Percentiles rank a stretch among this genome's conserved stretches.
phyloP scores from a whole-genome alignment of 2,797 vertebrate genomes.

The Falco cherrug region DNA sequence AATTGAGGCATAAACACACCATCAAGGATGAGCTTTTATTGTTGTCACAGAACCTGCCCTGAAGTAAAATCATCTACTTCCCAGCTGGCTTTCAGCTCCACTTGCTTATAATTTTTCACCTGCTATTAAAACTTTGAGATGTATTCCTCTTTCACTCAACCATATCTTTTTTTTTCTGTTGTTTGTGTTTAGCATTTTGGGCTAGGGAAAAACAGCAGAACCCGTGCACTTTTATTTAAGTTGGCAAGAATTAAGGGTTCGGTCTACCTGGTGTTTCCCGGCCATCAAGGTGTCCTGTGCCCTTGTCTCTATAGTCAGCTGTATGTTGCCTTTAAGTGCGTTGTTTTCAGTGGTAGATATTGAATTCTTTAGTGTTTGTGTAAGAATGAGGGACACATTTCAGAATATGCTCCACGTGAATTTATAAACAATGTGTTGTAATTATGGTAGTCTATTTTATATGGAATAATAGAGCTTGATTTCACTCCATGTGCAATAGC shows the following conservation, averaged over 20 bases:
- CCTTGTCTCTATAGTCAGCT: not conserved
- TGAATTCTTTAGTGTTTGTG: not conserved
- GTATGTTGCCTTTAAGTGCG: not conserved
- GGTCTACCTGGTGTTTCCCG: not conserved
- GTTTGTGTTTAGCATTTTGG: not conserved
- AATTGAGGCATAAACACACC: slow-evolving; percentile 63
- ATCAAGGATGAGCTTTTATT: slow-evolving; percentile 57
- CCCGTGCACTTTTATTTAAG: not conserved
- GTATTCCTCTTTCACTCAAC: slow-evolving; percentile 38
- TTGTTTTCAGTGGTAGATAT: not conserved
- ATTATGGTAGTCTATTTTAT: not conserved
- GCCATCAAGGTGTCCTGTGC: not conserved
- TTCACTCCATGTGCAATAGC: not conserved
- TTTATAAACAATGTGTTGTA: not conserved
- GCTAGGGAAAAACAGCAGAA: not conserved
- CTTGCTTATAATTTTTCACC: slow-evolving; percentile 60
- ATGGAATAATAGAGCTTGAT: not conserved
- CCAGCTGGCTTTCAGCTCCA: slow-evolving; percentile 39
- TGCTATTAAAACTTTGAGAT: slow-evolving; percentile 57
- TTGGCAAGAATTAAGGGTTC: not conserved
- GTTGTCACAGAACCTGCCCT: slow-evolving; percentile 50
- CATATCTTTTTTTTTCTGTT: not conserved
- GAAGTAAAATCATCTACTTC: slow-evolving; percentile 49
- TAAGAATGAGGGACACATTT: not conserved
- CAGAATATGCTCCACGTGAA: not conserved